Conservation (phyloP, 1,140 invertebrate species). For the Tetragonula clypearis region DNA sequence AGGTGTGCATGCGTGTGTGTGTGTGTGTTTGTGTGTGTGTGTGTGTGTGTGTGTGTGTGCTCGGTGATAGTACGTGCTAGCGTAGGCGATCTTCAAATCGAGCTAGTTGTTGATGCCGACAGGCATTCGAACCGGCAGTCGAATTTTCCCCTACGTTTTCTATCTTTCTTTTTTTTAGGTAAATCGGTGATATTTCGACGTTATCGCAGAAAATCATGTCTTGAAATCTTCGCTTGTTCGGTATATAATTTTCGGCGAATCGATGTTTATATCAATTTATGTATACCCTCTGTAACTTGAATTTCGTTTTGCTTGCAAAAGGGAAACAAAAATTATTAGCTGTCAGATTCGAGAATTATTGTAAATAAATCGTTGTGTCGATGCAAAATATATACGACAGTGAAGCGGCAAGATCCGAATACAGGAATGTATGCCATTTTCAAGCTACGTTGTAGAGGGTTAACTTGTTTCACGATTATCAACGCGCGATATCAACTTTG, state of each 20-base stretch:
- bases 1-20: constrained; percentile 15
- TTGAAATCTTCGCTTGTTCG: too few species aligned
- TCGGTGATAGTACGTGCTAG: not conserved
- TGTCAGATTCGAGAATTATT: not conserved
- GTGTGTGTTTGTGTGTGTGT: too few species aligned
- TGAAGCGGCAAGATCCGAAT: too few species aligned
- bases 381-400: too few species aligned
- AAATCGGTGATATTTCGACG: not conserved
- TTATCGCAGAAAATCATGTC: constrained; percentile 3
- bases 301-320: not conserved
- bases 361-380: too few species aligned
- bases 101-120: not conserved
- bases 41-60: constrained; percentile 32
- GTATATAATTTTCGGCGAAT: not conserved
- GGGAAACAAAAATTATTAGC: too few species aligned
- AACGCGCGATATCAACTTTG: not conserved
- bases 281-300: too few species aligned
- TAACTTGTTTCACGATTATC: not conserved
- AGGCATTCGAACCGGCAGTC: not conserved
- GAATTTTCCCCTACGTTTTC: not conserved
- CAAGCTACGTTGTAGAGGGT: not conserved
- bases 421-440: too few species aligned
- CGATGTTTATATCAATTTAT: not conserved
- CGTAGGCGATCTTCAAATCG: not conserved
- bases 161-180: too few species aligned